phyloP scores from a whole-genome alignment of 2,113 vertebrate species.

The Opisthocomus hoazin region DNA sequence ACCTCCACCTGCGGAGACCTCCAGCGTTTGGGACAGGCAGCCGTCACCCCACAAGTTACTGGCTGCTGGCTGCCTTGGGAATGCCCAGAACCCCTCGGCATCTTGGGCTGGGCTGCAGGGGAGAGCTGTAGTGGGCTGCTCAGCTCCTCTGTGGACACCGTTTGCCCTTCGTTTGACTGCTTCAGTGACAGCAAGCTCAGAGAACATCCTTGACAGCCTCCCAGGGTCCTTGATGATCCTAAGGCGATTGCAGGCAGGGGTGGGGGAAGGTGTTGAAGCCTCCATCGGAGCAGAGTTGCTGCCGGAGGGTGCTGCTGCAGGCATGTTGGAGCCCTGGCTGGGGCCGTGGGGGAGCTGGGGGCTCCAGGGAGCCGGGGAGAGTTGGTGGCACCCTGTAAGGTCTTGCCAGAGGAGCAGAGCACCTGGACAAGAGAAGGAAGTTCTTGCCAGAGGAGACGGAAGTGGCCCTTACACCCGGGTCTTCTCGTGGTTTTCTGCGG shows the following conservation, averaged over 20 bases:
- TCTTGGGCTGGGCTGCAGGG: background rate
- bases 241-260: background rate
- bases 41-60: background rate
- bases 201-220: background rate
- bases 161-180: background rate
- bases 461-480: background rate
- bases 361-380: background rate
- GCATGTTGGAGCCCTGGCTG: background rate
- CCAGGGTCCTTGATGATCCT: background rate
- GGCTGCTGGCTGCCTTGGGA: background rate
- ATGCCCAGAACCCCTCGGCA: background rate
- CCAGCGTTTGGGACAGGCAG: background rate
- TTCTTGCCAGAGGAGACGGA: background rate
- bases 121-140: background rate
- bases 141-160: background rate
- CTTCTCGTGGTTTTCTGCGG: background rate
- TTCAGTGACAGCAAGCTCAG: background rate
- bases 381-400: background rate
- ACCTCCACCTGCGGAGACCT: background rate
- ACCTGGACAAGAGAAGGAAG: background rate
- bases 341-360: background rate
- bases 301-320: background rate
- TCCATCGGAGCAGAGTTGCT: background rate
- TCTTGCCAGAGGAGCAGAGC: background rate
- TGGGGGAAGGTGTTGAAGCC: background rate